These are phyloP conservation scores for Lagria hirta DNA, from an alignment of 2,888 invertebrate species.

Conservation along the genomic window DNA sequence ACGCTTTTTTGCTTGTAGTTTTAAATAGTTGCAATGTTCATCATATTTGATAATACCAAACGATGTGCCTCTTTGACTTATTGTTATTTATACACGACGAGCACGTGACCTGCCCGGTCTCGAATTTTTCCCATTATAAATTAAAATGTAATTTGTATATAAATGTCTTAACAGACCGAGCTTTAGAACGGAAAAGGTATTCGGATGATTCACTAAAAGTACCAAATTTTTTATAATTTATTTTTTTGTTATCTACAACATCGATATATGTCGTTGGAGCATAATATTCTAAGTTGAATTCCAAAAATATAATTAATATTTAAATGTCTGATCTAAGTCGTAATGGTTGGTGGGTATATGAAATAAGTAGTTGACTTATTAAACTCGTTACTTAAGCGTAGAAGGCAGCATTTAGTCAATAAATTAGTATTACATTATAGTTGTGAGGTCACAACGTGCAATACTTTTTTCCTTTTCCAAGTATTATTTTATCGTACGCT, in stretches of 20 bases:
- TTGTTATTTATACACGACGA: constrained; percentile 38
- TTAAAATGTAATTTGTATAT: constrained; percentile 6
- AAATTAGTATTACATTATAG: constrained; percentile 48
- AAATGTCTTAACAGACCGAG: constrained; percentile 37
- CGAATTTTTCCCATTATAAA: constrained; percentile 36
- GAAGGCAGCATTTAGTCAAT: constrained; percentile 53
- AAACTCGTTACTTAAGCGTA: constrained; percentile 49
- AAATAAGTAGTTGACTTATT: constrained; percentile 31
- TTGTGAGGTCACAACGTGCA: constrained; percentile 50
- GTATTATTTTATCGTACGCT: constrained; percentile 50
- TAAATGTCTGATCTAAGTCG: constrained; percentile 49
- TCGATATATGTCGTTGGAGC: constrained; percentile 10
- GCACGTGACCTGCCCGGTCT: constrained; percentile 48
- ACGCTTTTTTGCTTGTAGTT: constrained; percentile 36
- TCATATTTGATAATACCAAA: constrained; percentile 50
- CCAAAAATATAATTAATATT: constrained; percentile 26
- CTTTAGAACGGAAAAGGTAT: constrained; percentile 33
- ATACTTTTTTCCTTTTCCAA: constrained; percentile 48
- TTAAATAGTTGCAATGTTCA: constrained; percentile 38
- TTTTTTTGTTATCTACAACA: constrained; percentile 11
- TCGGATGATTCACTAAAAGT: constrained; percentile 22
- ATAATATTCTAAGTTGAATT: constrained; percentile 18
- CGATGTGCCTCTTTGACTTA: constrained; percentile 49
- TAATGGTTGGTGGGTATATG: constrained; percentile 45
- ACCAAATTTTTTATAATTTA: too few species aligned